phyloP scores from a whole-genome alignment of 2,888 invertebrate species.

The Aromia moschata region DNA sequence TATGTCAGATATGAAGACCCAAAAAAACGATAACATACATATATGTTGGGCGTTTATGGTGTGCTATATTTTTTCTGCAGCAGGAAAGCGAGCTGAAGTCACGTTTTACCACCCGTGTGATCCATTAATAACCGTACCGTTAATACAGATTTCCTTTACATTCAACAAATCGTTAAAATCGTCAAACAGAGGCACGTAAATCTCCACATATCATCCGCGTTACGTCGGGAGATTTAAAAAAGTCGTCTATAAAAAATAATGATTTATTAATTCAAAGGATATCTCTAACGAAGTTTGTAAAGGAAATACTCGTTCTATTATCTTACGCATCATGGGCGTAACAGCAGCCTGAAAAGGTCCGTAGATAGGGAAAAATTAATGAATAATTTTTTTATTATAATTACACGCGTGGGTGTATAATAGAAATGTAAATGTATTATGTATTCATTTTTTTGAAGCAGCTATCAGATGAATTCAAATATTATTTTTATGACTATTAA shows the following conservation, averaged over 20 bases:
- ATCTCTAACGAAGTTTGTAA: constrained; percentile 9
- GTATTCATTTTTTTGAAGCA: no score
- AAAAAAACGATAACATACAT: no score
- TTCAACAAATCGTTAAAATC: constrained; percentile 35
- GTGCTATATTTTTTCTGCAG: no score
- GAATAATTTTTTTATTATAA: no score
- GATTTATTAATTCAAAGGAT: constrained; percentile 11
- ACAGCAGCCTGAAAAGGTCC: no score
- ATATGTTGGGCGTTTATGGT: no score
- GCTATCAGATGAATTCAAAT: no score
- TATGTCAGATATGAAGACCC: no score
- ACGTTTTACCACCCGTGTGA: constrained; percentile 39
- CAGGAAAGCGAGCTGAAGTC: constrained; percentile 35
- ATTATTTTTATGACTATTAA: no score
- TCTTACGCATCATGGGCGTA: constrained; percentile 5
- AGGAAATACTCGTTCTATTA: constrained; percentile 5
- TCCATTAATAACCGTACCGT: constrained; percentile 31
- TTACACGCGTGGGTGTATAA: no score
- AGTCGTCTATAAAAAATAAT: constrained; percentile 11
- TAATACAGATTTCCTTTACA: constrained; percentile 33
- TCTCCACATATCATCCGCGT: constrained; percentile 1
- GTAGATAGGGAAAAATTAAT: no score
- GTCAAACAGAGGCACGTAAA: background rate
- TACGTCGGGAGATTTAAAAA: background rate
- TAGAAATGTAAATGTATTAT: no score